A percentile compares a stretch with the other conserved stretches of the same genome.
Evolutionary conservation across 2,113 vertebrate genomes (phyloP).

Genomic region (Cyprinodon brontotheroides): DNA sequence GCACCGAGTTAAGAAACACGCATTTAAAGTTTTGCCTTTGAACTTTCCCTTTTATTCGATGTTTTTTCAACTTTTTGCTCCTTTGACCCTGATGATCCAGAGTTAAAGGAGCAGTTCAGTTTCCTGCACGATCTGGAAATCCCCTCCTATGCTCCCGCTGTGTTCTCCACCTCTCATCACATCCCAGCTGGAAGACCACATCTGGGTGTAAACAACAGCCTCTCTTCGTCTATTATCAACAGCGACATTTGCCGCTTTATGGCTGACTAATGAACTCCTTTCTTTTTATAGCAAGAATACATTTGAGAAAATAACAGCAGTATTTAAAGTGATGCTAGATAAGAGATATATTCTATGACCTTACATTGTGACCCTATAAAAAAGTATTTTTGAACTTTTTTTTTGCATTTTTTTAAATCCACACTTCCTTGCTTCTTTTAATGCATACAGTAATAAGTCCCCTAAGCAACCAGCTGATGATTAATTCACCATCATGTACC

Average conservation of each 20-base stretch:
- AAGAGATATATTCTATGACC: too few species aligned
- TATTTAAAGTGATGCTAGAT: too few species aligned
- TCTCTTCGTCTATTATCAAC: neutral
- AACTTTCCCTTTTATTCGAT: neutral
- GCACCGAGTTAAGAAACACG: constrained; percentile 2
- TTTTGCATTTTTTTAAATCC: too few species aligned
- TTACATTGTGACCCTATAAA: too few species aligned
- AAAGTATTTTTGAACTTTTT: too few species aligned
- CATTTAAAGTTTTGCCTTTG: neutral
- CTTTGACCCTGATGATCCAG: constrained; percentile 6
- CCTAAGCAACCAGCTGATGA: too few species aligned
- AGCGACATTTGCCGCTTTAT: neutral
- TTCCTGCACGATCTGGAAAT: constrained; percentile 39
- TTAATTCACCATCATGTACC: too few species aligned
- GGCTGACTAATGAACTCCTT: neutral
- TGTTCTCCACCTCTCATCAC: constrained; percentile 17
- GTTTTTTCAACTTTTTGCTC: neutral
- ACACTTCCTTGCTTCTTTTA: too few species aligned
- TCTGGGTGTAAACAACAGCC: constrained; percentile 1
- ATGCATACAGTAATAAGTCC: too few species aligned
- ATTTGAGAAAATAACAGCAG: too few species aligned
- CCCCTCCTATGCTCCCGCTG: constrained; percentile 17
- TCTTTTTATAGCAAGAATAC: neutral
- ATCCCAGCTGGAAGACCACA: constrained; percentile 16
- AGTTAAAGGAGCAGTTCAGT: constrained; percentile 23